Percentiles rank a stretch among this genome's conserved stretches.
These are phyloP conservation scores for Zootermopsis nevadensis DNA, from an alignment of 2,888 invertebrate genomes.

Conservation along the genomic window DNA sequence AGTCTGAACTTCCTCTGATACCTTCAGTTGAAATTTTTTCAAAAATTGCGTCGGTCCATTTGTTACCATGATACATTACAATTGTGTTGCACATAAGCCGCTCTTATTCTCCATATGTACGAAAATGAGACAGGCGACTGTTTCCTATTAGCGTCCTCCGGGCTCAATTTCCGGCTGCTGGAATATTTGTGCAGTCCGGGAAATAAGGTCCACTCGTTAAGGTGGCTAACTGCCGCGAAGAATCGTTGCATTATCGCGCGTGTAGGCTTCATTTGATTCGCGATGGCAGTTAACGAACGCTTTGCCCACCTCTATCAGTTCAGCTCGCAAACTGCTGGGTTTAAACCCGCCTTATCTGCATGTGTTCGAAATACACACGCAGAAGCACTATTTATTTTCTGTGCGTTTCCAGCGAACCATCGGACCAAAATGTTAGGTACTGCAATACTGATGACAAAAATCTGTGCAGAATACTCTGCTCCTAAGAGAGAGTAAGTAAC, in stretches of 20 bases:
- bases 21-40: no score
- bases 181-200: slow-evolving; percentile 1
- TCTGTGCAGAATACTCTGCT: no score
- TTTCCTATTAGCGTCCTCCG: slow-evolving; percentile 30
- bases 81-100: not conserved
- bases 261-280: slow-evolving; percentile 17
- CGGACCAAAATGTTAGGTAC: no score
- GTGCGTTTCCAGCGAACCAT: not conserved
- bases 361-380: not conserved
- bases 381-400: not conserved
- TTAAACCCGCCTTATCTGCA: not conserved
- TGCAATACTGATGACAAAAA: no score
- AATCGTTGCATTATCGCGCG: not conserved
- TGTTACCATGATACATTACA: not conserved
- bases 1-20: no score
- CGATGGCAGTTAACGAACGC: not conserved
- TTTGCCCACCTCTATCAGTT: not conserved
- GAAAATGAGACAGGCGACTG: not conserved
- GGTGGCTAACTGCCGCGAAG: slow-evolving; percentile 1
- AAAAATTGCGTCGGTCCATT: not conserved
- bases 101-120: not conserved
- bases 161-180: slow-evolving; percentile 26
- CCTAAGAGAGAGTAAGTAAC: no score
- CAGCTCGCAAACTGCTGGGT: not conserved
- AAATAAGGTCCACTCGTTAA: slow-evolving; percentile 36